A percentile compares a stretch with the other conserved stretches of the same genome.
Conservation (phyloP, 2,113 vertebrate species). For the Lota lota region DNA sequence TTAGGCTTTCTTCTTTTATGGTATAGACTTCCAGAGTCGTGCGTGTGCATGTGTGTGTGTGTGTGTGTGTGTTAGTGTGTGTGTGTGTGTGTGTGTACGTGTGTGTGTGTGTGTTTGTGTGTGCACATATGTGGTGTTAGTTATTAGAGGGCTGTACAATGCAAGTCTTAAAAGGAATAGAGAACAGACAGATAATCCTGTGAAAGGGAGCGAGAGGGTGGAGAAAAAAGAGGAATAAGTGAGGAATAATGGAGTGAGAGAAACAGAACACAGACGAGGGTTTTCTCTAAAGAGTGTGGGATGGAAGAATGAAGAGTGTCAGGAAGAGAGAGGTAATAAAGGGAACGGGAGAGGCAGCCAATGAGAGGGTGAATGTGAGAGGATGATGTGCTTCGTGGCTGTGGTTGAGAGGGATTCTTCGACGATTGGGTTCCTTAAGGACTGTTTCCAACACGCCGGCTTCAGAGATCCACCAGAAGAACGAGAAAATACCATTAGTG, state of each 20-base stretch:
- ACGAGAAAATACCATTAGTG: conserved; percentile 25
- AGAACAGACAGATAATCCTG: not conserved
- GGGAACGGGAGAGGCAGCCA: too few species aligned
- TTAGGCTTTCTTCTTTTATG: conserved; percentile 9
- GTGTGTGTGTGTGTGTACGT: too few species aligned
- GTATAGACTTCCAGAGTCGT: not conserved
- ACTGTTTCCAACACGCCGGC: conserved; percentile 38
- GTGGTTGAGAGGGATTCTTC: conserved; percentile 5
- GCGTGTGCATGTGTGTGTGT: conserved; percentile 9
- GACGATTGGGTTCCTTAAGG: conserved; percentile 17
- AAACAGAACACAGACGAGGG: conserved; percentile 1
- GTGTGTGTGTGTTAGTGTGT: too few species aligned
- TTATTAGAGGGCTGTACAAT: not conserved
- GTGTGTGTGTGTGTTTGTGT: too few species aligned
- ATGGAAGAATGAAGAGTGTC: not conserved
- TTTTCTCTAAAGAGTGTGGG: not conserved
- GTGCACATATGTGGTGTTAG: too few species aligned
- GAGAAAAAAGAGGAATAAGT: not conserved
- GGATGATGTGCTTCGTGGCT: not conserved
- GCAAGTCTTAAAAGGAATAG: conserved; percentile 9
- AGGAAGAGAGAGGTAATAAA: too few species aligned
- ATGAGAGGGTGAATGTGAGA: too few species aligned
- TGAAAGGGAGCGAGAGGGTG: not conserved
- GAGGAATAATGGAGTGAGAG: not conserved
- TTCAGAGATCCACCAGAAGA: conserved; percentile 12